Percentiles rank a stretch among this genome's conserved stretches.
phyloP scores from a whole-genome alignment of 2,888 invertebrate genomes.

The Calliphora vomitoria region DNA sequence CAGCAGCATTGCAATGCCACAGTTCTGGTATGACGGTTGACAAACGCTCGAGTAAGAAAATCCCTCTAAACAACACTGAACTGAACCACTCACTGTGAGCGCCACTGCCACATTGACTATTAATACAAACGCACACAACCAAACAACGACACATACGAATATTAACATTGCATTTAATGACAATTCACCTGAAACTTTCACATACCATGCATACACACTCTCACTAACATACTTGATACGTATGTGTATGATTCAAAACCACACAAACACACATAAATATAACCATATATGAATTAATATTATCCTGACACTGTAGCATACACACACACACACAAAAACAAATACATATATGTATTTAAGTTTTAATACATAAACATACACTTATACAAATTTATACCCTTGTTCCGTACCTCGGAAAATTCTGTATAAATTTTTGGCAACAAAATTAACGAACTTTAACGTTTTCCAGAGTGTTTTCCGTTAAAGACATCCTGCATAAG shows the following conservation, averaged over 20 bases:
- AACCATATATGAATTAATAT: conserved; percentile 63
- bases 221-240: background rate
- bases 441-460: conserved; percentile 76
- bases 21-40: conserved; percentile 38
- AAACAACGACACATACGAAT: conserved; percentile 15
- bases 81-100: background rate
- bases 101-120: background rate
- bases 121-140: background rate
- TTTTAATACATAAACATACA: background rate
- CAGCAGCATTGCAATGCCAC: conserved; percentile 34
- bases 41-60: conserved; percentile 48
- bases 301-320: conserved; percentile 46
- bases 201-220: conserved; percentile 1
- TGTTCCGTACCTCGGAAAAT: background rate
- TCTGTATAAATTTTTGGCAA: conserved; percentile 74
- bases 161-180: conserved; percentile 52
- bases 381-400: background rate
- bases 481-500: conserved; percentile 69
- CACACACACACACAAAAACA: background rate
- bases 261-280: conserved; percentile 14
- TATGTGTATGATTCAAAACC: background rate
- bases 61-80: conserved; percentile 47
- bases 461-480: conserved; percentile 66
- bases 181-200: conserved; percentile 54
- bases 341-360: no score